Conservation (phyloP, 1,140 invertebrate species). For the Wasmannia auropunctata region DNA sequence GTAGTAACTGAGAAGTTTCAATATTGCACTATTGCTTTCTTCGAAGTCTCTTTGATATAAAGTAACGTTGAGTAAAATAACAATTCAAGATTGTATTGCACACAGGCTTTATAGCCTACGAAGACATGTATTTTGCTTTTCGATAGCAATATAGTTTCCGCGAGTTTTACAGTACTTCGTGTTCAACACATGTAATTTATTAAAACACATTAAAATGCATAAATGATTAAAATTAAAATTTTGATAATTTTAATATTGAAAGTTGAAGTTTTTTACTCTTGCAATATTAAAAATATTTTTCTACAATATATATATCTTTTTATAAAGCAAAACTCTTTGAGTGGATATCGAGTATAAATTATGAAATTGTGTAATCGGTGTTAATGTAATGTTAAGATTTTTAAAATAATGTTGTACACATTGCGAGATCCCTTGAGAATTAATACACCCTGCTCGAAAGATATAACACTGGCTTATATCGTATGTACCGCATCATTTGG, state of each 20-base stretch:
- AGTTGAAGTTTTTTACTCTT: not conserved
- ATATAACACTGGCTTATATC: slow-evolving; percentile 9
- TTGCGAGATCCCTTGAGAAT: not conserved
- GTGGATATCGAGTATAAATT: too few relatives aligned
- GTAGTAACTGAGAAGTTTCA: not conserved
- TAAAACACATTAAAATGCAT: not conserved
- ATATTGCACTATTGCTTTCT: not conserved
- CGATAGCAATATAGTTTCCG: not conserved
- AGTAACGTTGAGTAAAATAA: not conserved
- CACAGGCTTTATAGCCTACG: too few relatives aligned
- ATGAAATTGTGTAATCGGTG: not conserved
- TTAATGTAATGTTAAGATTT: not conserved
- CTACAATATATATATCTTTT: not conserved
- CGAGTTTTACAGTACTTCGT: not conserved
- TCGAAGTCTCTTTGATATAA: not conserved
- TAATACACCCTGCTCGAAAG: not conserved
- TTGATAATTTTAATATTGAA: not conserved
- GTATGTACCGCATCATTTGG: not conserved
- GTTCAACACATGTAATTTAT: not conserved
- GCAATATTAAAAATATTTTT: not conserved
- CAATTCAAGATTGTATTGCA: not conserved
- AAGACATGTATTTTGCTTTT: not conserved
- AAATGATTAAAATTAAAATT: slow-evolving; percentile 3
- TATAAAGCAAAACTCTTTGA: too few relatives aligned
- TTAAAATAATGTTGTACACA: not conserved